These are phyloP conservation scores for Chromobotia macracanthus DNA, from an alignment of 2,797 vertebrate genomes.

Conservation along the genomic window DNA sequence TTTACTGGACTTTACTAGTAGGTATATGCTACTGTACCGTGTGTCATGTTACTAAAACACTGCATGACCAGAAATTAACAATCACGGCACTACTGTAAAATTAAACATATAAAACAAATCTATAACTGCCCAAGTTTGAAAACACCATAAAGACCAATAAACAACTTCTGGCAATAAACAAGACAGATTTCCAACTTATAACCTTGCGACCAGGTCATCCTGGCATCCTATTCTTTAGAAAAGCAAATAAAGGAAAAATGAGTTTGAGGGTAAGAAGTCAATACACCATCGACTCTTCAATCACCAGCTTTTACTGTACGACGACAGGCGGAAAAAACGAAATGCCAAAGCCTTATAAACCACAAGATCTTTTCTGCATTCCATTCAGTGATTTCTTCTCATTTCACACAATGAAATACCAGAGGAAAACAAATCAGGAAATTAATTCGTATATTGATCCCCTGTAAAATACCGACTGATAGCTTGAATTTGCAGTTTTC, in stretches of 20 bases:
- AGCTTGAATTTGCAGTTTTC: conserved; percentile 69
- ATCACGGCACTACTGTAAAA: too few species aligned
- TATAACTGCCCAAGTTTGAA: neutral
- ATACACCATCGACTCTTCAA: neutral
- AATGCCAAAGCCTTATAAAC: conserved; percentile 43
- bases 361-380: conserved; percentile 55
- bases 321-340: neutral
- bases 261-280: neutral
- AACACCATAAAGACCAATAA: conserved; percentile 9
- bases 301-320: neutral
- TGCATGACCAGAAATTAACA: too few species aligned
- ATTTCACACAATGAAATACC: conserved; percentile 59
- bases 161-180: conserved; percentile 2
- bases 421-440: conserved; percentile 41
- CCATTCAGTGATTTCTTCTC: conserved; percentile 50
- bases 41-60: too few species aligned
- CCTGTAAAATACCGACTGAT: conserved; percentile 67
- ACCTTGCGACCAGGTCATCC: conserved; percentile 60
- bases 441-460: conserved; percentile 78
- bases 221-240: conserved; percentile 35
- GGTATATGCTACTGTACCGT: too few species aligned
- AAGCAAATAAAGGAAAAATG: conserved; percentile 25
- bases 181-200: neutral
- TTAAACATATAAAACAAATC: neutral
- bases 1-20: too few species aligned